Evolutionary conservation across 2,113 vertebrate species (phyloP), one percentile per base, ranked within the genome.

Genomic region (Microcebus ravelobensis): DNA sequence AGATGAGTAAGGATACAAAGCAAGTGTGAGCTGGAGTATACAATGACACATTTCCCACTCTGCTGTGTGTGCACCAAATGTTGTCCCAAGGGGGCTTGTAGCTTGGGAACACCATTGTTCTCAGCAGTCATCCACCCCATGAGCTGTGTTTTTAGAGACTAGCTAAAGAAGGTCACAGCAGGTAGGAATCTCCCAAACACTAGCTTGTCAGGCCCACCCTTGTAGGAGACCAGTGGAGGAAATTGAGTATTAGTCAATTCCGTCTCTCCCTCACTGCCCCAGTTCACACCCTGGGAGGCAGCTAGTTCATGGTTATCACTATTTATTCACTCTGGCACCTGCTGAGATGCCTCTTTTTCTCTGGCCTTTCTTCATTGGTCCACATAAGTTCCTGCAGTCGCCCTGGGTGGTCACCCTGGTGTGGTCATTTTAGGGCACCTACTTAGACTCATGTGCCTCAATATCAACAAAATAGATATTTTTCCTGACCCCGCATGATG

Each of bases 11-110:
- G 9, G 29, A 88, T 29, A 20, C 17, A 87, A 52, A 55, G 21
- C 21, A 1, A 8, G 20, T 0, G 1, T 48, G 8, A 34, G 10
- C 55, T 48, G n/a, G 23, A 71, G 74, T 12, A 0, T 15, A 36
- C n/a, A 6, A 5, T 23, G 42, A 2, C 48, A 39, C 0, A 0
- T 39, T 82, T 87, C 48, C 57, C 39, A 61, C 36, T 77, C 67
- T 70, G 29, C 29, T 36, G 8, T 31, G 80, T 34, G 14, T 31
- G 45, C 4, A 70, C n/a, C 36, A 70, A 55, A 21, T 39, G 63
- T 71, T 57, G 20, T 17, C 79, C 61, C 71, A 63, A 10, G 3
- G 18, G 67, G 7, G 39, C 34, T 76, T 74, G 48, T n/a, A 31
- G 14, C 34, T 59, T 68, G 39, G 74, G 45, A 25, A 34, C 42